Percentiles rank a stretch among this genome's conserved stretches.
Conservation (phyloP, 2,113 vertebrate genomes). For the Meles meles region DNA sequence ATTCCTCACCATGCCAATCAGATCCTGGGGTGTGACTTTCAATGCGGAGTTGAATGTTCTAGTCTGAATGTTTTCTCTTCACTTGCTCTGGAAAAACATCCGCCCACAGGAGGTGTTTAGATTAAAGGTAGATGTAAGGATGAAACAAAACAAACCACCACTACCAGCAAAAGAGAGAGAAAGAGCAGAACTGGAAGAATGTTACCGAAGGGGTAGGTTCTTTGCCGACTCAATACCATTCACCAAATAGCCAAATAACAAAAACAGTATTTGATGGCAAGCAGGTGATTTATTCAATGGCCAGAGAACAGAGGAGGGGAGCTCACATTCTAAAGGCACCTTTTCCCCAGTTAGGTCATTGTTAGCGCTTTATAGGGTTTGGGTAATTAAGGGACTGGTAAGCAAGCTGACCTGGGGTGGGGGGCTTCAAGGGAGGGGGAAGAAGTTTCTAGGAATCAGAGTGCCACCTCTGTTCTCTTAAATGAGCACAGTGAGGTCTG, state of each 20-base stretch:
- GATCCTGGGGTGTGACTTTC: not conserved
- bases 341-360: not conserved
- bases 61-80: not conserved
- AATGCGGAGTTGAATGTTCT: not conserved
- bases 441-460: not conserved
- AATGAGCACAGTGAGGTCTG: not conserved
- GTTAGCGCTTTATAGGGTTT: not conserved
- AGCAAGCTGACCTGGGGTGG: not conserved
- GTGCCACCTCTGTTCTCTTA: not conserved
- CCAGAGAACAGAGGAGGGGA: not conserved
- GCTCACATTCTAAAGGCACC: not conserved
- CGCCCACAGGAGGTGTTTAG: not conserved
- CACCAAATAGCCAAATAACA: not conserved
- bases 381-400: not conserved
- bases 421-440: not conserved
- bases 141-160: not conserved
- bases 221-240: not conserved
- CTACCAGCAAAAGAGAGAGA: not conserved
- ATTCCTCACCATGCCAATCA: not conserved
- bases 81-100: not conserved
- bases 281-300: not conserved
- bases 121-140: not conserved
- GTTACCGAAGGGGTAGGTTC: not conserved
- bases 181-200: not conserved
- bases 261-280: not conserved